Evolutionary conservation across 2,888 invertebrate species (phyloP).

Genomic region (Hydraecia micacea): DNA sequence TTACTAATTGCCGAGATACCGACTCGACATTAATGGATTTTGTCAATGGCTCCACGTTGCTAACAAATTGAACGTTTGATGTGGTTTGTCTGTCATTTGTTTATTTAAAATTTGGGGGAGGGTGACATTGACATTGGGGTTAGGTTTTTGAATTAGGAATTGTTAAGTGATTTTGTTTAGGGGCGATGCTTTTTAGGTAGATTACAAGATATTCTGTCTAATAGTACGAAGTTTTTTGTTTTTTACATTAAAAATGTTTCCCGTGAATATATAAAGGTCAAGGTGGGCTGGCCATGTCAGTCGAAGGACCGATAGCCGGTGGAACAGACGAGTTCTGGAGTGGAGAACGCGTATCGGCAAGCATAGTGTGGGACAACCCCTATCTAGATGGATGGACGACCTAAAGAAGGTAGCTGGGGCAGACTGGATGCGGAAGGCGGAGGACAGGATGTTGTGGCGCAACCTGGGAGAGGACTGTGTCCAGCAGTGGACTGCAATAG

Average conservation of each 20-base stretch:
- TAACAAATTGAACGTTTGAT: constrained; percentile 81
- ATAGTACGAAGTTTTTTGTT: background rate
- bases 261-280: background rate
- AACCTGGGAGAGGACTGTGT: too few species aligned
- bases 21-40: constrained; percentile 87
- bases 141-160: constrained; percentile 20
- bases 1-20: constrained; percentile 86
- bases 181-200: background rate
- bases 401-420: too few species aligned
- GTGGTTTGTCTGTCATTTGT: constrained; percentile 71
- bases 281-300: too few species aligned
- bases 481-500: too few species aligned
- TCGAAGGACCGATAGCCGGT: too few species aligned
- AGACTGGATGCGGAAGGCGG: too few species aligned
- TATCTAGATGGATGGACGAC: too few species aligned
- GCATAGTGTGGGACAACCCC: too few species aligned
- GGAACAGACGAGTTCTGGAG: too few species aligned
- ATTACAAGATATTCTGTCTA: background rate
- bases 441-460: too few species aligned
- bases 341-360: too few species aligned
- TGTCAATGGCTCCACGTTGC: constrained; percentile 83
- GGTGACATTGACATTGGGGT: constrained; percentile 33
- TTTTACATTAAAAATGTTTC: background rate
- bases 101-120: constrained; percentile 53
- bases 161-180: constrained; percentile 36